phyloP scores from a whole-genome alignment of 2,888 invertebrate species.

The Halocaridina rubra region DNA sequence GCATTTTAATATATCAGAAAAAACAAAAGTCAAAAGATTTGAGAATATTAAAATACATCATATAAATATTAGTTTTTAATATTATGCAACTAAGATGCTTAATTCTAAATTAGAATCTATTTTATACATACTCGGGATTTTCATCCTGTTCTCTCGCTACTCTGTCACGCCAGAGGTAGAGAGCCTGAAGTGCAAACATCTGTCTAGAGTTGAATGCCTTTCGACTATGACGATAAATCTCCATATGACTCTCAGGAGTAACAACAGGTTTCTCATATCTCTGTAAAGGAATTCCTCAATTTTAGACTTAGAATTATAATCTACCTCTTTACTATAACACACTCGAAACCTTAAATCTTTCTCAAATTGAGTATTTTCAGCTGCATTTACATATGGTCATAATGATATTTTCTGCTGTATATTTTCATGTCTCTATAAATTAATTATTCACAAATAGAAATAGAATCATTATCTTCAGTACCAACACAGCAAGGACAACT shows the following conservation, averaged over 20 bases:
- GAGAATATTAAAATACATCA: not conserved
- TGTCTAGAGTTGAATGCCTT: conserved; percentile 87
- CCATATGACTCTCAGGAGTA: conserved; percentile 78
- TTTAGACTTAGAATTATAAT: too few relatives aligned
- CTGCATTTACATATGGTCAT: too few relatives aligned
- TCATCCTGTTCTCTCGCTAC: conserved; percentile 90
- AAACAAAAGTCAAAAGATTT: not conserved
- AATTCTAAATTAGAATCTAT: too few relatives aligned
- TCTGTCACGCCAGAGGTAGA: conserved; percentile 90
- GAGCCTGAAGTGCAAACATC: conserved; percentile 78
- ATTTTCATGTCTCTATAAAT: too few relatives aligned
- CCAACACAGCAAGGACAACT: too few relatives aligned
- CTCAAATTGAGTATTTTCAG: too few relatives aligned
- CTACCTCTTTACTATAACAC: too few relatives aligned
- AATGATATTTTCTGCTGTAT: too few relatives aligned
- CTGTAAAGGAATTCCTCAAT: conserved; percentile 72
- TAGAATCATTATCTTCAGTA: too few relatives aligned
- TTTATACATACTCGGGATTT: conserved; percentile 78
- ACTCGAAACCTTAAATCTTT: too few relatives aligned
- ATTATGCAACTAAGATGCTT: too few relatives aligned
- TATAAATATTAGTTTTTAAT: not conserved
- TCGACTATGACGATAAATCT: conserved; percentile 79
- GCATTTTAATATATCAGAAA: not conserved
- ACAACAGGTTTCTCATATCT: conserved; percentile 83
- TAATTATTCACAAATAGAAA: too few relatives aligned